Base-by-base conservation (phyloP, 2,888 invertebrate genomes). In the Drosophila eohydei region DNA sequence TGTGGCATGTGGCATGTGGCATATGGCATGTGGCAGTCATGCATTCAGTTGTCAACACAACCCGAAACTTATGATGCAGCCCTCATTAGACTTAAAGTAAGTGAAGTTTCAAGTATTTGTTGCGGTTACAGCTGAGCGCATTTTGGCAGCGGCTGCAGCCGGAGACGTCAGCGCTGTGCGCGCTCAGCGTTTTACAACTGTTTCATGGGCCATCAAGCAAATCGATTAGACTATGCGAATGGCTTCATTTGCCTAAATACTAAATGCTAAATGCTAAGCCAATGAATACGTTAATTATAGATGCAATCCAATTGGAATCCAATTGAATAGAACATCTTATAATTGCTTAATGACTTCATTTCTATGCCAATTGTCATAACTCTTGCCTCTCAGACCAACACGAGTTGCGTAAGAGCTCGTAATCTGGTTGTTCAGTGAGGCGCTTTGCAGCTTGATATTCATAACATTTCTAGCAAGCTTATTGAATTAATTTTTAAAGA, bases 1-100 rank as follows among this genome's bases (percentile, higher is more conserved):
- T 51, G 40, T 56, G 40, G 51, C 71, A 64, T 46, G 58, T n/a
- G 73, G 48, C 58, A 50, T 54, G 44, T 38, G 59, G 52, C 77
- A 57, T 48, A 34, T 11, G 51, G 21, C 41, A 30, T 16, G 46
- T 51, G 40, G 46, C 71, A 61, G 58, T 11, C 58, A 61, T 64
- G 75, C 80, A 85, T 66, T 78, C 76, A 85, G 61, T 60, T 82
- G 70, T 74, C 81, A 83, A 69, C 66, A 51, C 58, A 67, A 36
- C 28, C 38, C 30, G 50, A 54, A 58, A 66, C 12, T 30, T 71
- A 48, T 65, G 41, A 44, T 51, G 46, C 68, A 57, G 55, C n/a
- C 52, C 28, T 26, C 7, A 62, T 56, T 38, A 56, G 59, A 66
- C 59, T 44, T 44, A 34, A 38, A 44, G 26, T 28, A 74, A 48